These are phyloP conservation scores for Andrena chrysosceles DNA, from an alignment of 2,888 invertebrate species.

Conservation along the genomic window DNA sequence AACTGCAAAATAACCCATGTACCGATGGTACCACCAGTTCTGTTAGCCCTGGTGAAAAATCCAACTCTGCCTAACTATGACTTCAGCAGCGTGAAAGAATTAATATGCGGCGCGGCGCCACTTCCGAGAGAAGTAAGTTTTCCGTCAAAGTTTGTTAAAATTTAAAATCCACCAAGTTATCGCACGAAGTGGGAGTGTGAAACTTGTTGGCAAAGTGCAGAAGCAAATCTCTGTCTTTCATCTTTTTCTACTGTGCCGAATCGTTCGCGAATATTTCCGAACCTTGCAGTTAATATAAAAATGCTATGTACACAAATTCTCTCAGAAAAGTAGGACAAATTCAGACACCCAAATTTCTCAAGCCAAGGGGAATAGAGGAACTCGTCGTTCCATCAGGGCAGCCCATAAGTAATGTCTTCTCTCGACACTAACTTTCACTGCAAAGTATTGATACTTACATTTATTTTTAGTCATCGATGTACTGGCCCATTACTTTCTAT, in stretches of 20 bases:
- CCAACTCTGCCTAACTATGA: constrained; percentile 85
- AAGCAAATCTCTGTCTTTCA: constrained; percentile 8
- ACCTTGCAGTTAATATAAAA: background rate
- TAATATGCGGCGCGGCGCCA: constrained; percentile 86
- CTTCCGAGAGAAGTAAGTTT: constrained; percentile 81
- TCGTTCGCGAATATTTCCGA: background rate
- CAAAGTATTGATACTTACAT: too few species aligned
- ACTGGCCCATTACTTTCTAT: too few species aligned
- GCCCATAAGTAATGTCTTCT: too few species aligned
- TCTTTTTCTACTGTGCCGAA: background rate
- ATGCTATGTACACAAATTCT: too few species aligned
- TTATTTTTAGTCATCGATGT: too few species aligned
- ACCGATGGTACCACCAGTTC: constrained; percentile 86
- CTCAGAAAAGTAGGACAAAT: too few species aligned
- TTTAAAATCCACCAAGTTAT: constrained; percentile 38
- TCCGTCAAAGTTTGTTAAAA: constrained; percentile 2
- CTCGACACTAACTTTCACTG: too few species aligned
- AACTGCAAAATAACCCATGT: constrained; percentile 74
- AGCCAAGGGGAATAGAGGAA: too few species aligned
- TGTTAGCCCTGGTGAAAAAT: constrained; percentile 86
- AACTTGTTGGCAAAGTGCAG: constrained; percentile 40
- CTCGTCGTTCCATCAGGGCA: too few species aligned
- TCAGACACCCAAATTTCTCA: too few species aligned
- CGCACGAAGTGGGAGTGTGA: constrained; percentile 17
- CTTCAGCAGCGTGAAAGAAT: constrained; percentile 82